Conservation (phyloP, 64 coral and sea anemone genomes). For the Dendronephthya gigantea region DNA sequence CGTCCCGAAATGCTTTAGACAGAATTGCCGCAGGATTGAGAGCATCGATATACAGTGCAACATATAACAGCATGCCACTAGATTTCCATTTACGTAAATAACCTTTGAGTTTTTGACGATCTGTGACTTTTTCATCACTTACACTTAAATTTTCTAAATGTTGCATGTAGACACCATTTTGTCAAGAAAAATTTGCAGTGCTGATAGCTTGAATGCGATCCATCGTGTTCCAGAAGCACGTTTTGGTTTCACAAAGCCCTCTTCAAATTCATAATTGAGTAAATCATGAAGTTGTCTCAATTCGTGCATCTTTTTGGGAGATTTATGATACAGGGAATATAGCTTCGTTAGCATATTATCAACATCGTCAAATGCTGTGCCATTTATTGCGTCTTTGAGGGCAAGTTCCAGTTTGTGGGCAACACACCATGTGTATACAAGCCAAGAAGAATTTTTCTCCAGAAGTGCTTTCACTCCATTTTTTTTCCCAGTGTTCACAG, state of each 20-base stretch:
- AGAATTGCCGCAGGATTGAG: slow-evolving; percentile 3
- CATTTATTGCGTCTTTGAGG: background rate
- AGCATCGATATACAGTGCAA: background rate
- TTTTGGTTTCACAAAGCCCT: background rate
- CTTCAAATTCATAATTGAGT: background rate
- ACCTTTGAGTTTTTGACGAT: background rate
- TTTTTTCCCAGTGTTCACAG: background rate
- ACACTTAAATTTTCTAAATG: slow-evolving; percentile 16
- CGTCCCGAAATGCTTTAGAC: background rate
- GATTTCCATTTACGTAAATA: slow-evolving; percentile 1
- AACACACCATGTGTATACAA: slow-evolving; percentile 16
- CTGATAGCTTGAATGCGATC: background rate
- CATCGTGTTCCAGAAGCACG: slow-evolving; percentile 13
- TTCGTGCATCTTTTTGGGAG: background rate
- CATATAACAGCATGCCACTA: background rate
- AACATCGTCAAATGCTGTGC: background rate
- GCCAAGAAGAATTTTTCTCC: background rate
- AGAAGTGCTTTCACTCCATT: slow-evolving; percentile 10
- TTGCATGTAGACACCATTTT: slow-evolving; percentile 16
- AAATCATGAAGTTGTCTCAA: background rate
- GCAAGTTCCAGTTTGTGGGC: slow-evolving; percentile 4
- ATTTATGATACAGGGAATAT: slow-evolving; percentile 8
- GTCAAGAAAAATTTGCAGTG: background rate
- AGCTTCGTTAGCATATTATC: slow-evolving; percentile 8
- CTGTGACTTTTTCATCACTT: background rate